Evolutionary conservation across 2,797 vertebrate species (phyloP).

Genomic region (Lagodon rhomboides): DNA sequence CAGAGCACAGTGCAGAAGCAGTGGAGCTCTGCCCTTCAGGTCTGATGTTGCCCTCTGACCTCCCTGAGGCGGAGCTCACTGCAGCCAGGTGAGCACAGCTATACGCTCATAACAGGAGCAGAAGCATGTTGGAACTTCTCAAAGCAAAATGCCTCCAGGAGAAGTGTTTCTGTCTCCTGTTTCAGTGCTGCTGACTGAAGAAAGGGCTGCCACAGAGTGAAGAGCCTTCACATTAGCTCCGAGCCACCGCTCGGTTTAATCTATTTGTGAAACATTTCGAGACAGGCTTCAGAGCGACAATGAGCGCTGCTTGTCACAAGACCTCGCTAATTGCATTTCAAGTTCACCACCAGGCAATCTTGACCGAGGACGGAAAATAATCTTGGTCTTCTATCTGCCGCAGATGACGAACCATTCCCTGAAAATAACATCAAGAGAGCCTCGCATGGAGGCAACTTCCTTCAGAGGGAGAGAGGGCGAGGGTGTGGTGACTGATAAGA

Average conservation of each 20-base stretch:
- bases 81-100: constrained; percentile 49
- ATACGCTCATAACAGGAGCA: constrained; percentile 5
- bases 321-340: constrained; percentile 59
- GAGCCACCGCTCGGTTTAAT: constrained; percentile 48
- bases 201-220: constrained; percentile 32
- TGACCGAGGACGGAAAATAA: constrained; percentile 64
- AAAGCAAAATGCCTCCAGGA: constrained; percentile 24
- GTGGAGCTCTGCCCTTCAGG: constrained; percentile 9
- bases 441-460: constrained; percentile 78
- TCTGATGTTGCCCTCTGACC: constrained; percentile 59
- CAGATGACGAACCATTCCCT: constrained; percentile 75
- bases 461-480: constrained; percentile 69
- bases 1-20: constrained; percentile 1
- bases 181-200: neutral
- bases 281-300: constrained; percentile 36
- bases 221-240: constrained; percentile 36
- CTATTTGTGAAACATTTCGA: constrained; percentile 50
- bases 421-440: constrained; percentile 83
- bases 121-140: constrained; percentile 47
- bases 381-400: constrained; percentile 76
- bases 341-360: constrained; percentile 49
- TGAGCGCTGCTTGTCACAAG: constrained; percentile 58
- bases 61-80: constrained; percentile 32
- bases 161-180: constrained; percentile 16
- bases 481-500: constrained; percentile 83